Evolutionary conservation across 2,888 invertebrate genomes (phyloP), one percentile per base, ranked within the genome.

Genomic region (Acrobasis repandana): DNA sequence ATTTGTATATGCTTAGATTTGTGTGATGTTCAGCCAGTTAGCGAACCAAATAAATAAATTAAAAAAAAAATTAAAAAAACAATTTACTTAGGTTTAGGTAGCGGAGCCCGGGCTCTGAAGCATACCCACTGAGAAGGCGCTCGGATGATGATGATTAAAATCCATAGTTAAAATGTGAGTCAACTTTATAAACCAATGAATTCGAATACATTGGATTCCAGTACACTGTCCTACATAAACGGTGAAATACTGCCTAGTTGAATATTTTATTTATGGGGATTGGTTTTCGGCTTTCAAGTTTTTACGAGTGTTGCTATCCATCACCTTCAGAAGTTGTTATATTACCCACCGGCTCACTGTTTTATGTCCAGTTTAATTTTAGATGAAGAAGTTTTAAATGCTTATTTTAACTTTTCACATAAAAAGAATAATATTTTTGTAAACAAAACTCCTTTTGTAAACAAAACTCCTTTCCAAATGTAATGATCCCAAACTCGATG

Each of bases 231-330:
- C 56, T 46, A 51, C 60, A 52, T 60, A 52, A 63, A 64, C 61
- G 60, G 60, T 62, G 61, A 66, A 60, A 56, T 61, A 56, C 61
- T 64, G 62, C 58, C 61, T 62, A 54, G 47, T 61, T 67, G 63
- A 65, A 67, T 65, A 63, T 67, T 63, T 67, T 62, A 67, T 65
- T 61, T 63, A 63, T 63, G 60, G 60, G 62, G 62, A 67, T 67
- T 67, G 63, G 62, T 63, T 63, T 63, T 46, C 48, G 63, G 61
- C 48, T 59, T 64, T 64, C 64, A 61, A 65, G 60, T 63, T 65
- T 65, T 67, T 64, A 65, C 58, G 65, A 61, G 64, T 60, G 33
- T 62, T 46, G 58, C 63, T 62, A 63, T 61, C 65, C 67, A 67
- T 67, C 65, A 67, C 64, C 62, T 67, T 61, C 63, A 67, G 56